These are phyloP conservation scores for Orchesella cincta DNA, from an alignment of 1,140 invertebrate species.

Conservation along the genomic window DNA sequence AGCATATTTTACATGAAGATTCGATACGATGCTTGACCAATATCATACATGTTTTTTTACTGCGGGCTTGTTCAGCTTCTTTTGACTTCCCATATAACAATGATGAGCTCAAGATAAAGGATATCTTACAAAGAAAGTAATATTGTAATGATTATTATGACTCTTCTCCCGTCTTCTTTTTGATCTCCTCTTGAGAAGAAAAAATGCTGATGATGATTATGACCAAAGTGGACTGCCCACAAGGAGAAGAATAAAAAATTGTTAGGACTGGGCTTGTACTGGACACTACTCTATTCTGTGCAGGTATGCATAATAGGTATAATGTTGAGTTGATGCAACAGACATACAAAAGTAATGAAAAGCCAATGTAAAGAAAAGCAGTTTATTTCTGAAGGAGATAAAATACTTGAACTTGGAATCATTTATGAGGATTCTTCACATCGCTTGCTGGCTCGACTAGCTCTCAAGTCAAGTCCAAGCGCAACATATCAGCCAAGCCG, in stretches of 20 bases:
- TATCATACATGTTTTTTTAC: too few relatives aligned
- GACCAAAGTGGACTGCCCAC: constrained; percentile 14
- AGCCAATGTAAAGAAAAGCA: background rate
- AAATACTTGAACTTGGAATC: constrained; percentile 20
- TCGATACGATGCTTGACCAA: too few relatives aligned
- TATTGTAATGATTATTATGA: constrained; percentile 15
- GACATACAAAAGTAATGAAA: background rate
- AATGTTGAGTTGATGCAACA: too few relatives aligned
- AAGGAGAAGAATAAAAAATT: background rate
- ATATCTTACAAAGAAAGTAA: too few relatives aligned
- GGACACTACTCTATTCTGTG: too few relatives aligned
- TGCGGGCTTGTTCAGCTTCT: too few relatives aligned
- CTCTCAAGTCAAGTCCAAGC: too few relatives aligned
- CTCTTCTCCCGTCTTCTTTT: background rate
- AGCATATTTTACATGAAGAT: too few relatives aligned
- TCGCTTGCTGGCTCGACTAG: too few relatives aligned
- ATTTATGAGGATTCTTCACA: too few relatives aligned
- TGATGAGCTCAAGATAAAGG: background rate
- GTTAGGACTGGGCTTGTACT: background rate
- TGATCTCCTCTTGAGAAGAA: background rate
- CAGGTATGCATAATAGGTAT: too few relatives aligned
- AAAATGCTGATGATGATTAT: constrained; percentile 18
- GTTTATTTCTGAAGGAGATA: constrained; percentile 11
- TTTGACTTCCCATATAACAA: background rate
- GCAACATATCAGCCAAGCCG: too few relatives aligned